A percentile compares a stretch with the other conserved stretches of the same genome.
Conservation (phyloP, 2,797 vertebrate genomes). For the Acridotheres tristis region DNA sequence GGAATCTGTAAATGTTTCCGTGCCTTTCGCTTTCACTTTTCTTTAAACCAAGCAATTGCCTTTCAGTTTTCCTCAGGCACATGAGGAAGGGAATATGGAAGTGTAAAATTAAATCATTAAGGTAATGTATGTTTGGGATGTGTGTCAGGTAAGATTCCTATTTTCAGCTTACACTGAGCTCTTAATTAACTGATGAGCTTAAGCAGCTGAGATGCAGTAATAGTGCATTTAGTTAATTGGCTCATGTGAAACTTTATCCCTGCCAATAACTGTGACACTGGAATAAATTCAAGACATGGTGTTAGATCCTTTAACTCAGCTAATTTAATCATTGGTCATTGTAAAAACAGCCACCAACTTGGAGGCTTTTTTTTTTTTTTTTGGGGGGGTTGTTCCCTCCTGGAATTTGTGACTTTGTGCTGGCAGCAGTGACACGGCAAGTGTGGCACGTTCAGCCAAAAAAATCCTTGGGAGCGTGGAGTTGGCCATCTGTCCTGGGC, state of each 20-base stretch:
- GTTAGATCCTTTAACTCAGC: conserved; percentile 41
- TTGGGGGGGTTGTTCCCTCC: not conserved
- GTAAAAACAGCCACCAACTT: not conserved
- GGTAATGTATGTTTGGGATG: conserved; percentile 46
- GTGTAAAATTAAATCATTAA: conserved; percentile 41
- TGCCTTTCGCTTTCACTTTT: not conserved
- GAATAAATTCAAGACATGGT: conserved; percentile 47
- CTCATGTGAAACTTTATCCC: conserved; percentile 61
- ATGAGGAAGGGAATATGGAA: not conserved
- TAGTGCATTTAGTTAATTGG: conserved; percentile 70
- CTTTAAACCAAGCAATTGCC: not conserved
- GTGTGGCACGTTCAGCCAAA: not conserved
- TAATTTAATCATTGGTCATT: conserved; percentile 28
- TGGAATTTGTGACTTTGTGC: not conserved
- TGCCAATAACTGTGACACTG: conserved; percentile 46
- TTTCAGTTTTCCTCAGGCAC: not conserved
- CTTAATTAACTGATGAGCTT: conserved; percentile 70
- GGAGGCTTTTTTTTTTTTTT: too few relatives aligned
- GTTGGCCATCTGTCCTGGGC: not conserved
- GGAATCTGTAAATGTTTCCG: not conserved
- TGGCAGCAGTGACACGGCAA: not conserved
- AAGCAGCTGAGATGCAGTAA: conserved; percentile 56
- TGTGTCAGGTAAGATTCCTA: conserved; percentile 58
- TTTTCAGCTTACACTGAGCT: conserved; percentile 59
- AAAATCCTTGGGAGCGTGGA: not conserved